Evolutionary conservation across 2,113 vertebrate species (phyloP), one percentile per base, ranked within the genome.

Genomic region (Irena cyanogastra): DNA sequence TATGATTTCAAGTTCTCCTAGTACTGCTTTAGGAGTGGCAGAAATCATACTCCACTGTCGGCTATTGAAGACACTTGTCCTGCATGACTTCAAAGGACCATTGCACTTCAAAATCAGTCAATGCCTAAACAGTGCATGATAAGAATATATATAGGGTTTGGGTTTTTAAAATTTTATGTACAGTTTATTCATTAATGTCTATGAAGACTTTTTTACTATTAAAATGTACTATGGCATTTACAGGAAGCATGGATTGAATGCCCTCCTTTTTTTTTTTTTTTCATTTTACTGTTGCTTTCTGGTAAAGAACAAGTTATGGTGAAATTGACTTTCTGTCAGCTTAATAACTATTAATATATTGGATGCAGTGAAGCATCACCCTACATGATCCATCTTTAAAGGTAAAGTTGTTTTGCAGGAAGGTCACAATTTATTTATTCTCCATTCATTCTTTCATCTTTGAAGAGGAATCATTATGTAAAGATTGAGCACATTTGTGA

Each of bases 331-430:
- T 98, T 97, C 94, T 97, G 95, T 97, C 98, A 97, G n/a, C 75
- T 95, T 97, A 98, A 97, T 97, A 97, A 97, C 97, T 98, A 97
- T 97, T 98, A 97, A 98, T 97, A 89, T 94, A 97, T 97, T 96
- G 90, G 84, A 89, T 97, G 94, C 95, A 97, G 84, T 71, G 82
- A 90, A 92, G 84, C 93, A 87, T 96, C 85, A 85, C 72, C 81
- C 49, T 88, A 45, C 68, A 90, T 97, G 95, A 98, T 97, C 95
- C 66, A 83, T 97, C 97, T 96, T 96, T 94, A 97, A 97, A 97
- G 77, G 83, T 95, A 93, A 95, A 93, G 60, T 87, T 21, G 8
- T 97, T 97, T 95, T 96, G 60, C 72, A 95, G 81, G 72, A 92
- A 96, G 84, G 82, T 96, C 96, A 89, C 74, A 87, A 90, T 98